These are phyloP conservation scores for Nansenia antarctica DNA, from an alignment of 2,113 vertebrate genomes.

Conservation along the genomic window DNA sequence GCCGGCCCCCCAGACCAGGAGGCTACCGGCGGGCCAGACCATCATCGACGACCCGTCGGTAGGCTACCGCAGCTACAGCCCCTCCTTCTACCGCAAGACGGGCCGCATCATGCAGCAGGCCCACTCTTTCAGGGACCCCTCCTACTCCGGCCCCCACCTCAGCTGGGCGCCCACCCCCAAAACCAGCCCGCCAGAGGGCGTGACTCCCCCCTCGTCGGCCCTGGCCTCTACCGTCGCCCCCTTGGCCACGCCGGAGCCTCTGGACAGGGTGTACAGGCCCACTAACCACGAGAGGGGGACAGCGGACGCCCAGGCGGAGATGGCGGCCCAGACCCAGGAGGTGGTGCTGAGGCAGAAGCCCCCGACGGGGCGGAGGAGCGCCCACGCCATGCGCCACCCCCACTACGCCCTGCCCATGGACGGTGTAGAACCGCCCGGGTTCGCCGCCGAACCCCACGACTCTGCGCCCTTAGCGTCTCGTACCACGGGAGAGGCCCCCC, in stretches of 20 bases:
- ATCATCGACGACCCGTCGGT: constrained; percentile 78
- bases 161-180: constrained; percentile 72
- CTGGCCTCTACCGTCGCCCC: constrained; percentile 39
- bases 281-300: constrained; percentile 75
- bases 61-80: constrained; percentile 96
- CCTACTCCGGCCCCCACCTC: constrained; percentile 85
- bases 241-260: constrained; percentile 56
- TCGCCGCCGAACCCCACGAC: constrained; percentile 66
- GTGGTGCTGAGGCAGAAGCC: constrained; percentile 94
- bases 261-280: constrained; percentile 61
- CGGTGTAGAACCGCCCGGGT: constrained; percentile 72
- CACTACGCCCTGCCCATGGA: constrained; percentile 83
- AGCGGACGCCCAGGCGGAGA: constrained; percentile 65
- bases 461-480: constrained; percentile 28
- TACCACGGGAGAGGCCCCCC: constrained; percentile 48
- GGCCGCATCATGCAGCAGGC: constrained; percentile 89
- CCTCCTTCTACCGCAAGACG: constrained; percentile 92
- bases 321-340: constrained; percentile 73
- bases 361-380: constrained; percentile 83
- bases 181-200: constrained; percentile 68
- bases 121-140: constrained; percentile 89
- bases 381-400: constrained; percentile 79
- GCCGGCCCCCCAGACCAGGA: constrained; percentile 60
- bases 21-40: constrained; percentile 76
- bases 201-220: constrained; percentile 40